Evolutionary conservation across 2,888 invertebrate species (phyloP).

Genomic region (Neria commutata): DNA sequence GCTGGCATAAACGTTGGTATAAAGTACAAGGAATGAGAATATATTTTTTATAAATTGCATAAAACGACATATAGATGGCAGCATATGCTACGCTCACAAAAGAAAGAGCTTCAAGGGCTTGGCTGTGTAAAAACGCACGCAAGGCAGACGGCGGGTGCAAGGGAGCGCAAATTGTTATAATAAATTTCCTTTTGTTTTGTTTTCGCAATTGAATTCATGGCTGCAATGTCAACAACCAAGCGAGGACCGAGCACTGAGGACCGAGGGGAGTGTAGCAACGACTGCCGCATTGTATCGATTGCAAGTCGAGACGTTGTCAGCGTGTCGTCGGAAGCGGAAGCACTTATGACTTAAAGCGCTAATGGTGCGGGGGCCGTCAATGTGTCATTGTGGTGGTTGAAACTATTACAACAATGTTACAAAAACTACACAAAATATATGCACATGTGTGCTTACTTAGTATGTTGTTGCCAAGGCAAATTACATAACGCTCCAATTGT

Average conservation of each 20-base stretch:
- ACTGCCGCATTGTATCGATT: conserved; percentile 5
- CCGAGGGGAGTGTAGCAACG: no score
- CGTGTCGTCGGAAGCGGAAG: conserved; percentile 27
- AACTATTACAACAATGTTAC: neutral
- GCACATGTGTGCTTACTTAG: no score
- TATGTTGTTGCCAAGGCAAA: no score
- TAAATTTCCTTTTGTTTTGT: no score
- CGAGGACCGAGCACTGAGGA: neutral
- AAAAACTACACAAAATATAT: no score
- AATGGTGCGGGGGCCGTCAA: neutral
- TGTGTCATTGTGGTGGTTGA: neutral
- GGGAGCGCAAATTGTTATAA: no score
- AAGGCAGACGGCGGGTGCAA: neutral
- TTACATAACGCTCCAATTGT: conserved; percentile 17
- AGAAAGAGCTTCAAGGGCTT: conserved; percentile 12
- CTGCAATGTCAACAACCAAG: neutral
- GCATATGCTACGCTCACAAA: neutral
- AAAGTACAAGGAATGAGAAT: no score
- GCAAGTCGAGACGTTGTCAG: neutral
- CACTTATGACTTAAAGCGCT: conserved; percentile 6
- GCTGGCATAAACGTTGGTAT: no score
- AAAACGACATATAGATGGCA: conserved; percentile 6
- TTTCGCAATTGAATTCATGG: no score
- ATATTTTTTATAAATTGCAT: conserved; percentile 1
- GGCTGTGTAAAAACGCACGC: neutral